Percentiles rank a stretch among this genome's conserved stretches.
Evolutionary conservation across 1,140 invertebrate species (phyloP).

Genomic region (Ceratina calcarata): DNA sequence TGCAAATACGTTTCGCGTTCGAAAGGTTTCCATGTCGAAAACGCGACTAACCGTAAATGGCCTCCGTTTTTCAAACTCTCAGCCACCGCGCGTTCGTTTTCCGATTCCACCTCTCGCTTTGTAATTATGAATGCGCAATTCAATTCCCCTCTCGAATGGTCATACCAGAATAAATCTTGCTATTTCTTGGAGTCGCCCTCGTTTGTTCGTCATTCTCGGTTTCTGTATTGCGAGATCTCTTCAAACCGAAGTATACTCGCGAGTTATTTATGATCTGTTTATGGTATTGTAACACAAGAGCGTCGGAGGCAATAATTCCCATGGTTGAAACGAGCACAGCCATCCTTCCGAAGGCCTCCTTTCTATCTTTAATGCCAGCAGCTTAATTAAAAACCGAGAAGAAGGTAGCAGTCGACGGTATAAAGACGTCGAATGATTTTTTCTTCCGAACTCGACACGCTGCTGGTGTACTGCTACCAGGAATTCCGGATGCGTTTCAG

Average conservation of each 20-base stretch:
- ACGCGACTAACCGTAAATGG: background rate
- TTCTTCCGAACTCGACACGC: slow-evolving; percentile 33
- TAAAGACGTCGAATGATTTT: slow-evolving; percentile 26
- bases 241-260: slow-evolving; percentile 11
- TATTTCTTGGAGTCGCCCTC: slow-evolving; percentile 6
- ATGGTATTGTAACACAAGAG: slow-evolving; percentile 28
- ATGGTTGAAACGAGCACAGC: background rate
- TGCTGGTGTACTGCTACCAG: slow-evolving; percentile 65
- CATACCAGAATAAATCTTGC: slow-evolving; percentile 25
- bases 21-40: background rate
- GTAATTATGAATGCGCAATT: background rate
- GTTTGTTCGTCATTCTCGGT: slow-evolving; percentile 31
- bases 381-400: no score
- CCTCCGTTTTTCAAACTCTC: background rate
- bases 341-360: background rate
- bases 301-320: background rate
- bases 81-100: background rate
- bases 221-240: slow-evolving; percentile 16
- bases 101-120: no score
- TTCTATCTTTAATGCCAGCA: background rate
- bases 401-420: no score
- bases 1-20: background rate
- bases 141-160: no score
- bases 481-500: slow-evolving; percentile 70
- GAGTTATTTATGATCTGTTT: slow-evolving; percentile 43